Evolutionary conservation across 2,797 vertebrate genomes (phyloP), one percentile per base, ranked within the genome.

Genomic region (Argentina silus): DNA sequence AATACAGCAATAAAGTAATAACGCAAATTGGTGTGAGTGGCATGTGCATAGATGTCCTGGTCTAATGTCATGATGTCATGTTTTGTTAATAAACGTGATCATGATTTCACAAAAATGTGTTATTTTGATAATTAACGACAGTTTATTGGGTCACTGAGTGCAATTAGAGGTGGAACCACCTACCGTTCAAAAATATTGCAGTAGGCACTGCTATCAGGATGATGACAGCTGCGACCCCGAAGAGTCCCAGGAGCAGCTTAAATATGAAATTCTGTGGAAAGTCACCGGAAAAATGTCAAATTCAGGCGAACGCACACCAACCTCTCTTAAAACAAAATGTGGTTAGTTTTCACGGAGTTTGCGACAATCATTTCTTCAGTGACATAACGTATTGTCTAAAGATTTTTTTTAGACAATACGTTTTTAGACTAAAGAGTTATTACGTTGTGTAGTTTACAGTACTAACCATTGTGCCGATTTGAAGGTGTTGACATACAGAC

Each of bases 181-280:
- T 85, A 95, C 94, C 91, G 0, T 81, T 90, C 15, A 94, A 12
- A 45, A 67, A 85, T 6, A 94, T 57, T 2, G 83, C 85, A 0
- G 92, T 94, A 23, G 94, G 94, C 0, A 95, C 93, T 3, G 85
- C 90, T 6, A 95, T 94, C 63, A 94, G 50, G 5, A 80, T 61
- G 21, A 93, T 82, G 27, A 94, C 86, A n/a, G 86, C 88, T 0
- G 83, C 85, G 0, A 84, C 5, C 8, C 87, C 93, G 3, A 87
- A 66, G 7, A 93, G 23, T 10, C 84, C 93, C 3, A 95, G 76
- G 36, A 93, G 9, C 69, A 92, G 83, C 82, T 94, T 94, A 3
- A 61, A 79, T 42, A 87, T 9, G 70, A 65, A 81, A 57, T 88
- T 89, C 89, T 93, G 85, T 17, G 15, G 36, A 56, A 50, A 15